Conservation (phyloP, 53 echinoderm and acorn worm species). For the Actinopyga echinites region DNA sequence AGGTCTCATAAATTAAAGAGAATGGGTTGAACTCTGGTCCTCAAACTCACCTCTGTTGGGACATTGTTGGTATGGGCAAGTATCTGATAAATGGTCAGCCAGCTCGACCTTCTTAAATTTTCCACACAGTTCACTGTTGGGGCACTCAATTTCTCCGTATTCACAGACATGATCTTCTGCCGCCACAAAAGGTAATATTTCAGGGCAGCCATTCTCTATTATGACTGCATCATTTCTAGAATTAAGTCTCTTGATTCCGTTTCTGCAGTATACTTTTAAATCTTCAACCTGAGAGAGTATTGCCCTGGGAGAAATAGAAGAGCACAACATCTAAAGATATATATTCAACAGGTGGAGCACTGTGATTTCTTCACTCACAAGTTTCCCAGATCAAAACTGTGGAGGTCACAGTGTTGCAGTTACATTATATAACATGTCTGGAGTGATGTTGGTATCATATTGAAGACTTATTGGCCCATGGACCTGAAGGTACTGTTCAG, state of each 20-base stretch:
- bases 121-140: conserved; percentile 84
- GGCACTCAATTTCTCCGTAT: conserved; percentile 67
- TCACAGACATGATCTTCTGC: conserved; percentile 67
- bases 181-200: conserved; percentile 57
- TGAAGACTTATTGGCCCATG: too few relatives aligned
- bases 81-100: conserved; percentile 64
- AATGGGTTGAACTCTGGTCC: too few relatives aligned
- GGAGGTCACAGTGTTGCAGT: too few relatives aligned
- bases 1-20: too few relatives aligned
- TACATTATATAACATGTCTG: too few relatives aligned
- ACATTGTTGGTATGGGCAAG: background rate
- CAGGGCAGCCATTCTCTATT: conserved; percentile 87
- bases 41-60: conserved; percentile 9
- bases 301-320: conserved; percentile 57
- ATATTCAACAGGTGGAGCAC: background rate
- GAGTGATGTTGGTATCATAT: too few relatives aligned
- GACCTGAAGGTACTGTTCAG: too few relatives aligned
- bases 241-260: conserved; percentile 85
- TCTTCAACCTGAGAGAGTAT: conserved; percentile 88
- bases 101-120: conserved; percentile 59
- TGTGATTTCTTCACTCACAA: too few relatives aligned
- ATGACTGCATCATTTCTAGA: conserved; percentile 76
- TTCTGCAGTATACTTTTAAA: conserved; percentile 79
- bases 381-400: too few relatives aligned
- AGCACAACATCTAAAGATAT: too few relatives aligned